Evolutionary conservation across 2,113 vertebrate genomes (phyloP), one percentile per base, ranked within the genome.

Genomic region (Rhizomys pruinosus): DNA sequence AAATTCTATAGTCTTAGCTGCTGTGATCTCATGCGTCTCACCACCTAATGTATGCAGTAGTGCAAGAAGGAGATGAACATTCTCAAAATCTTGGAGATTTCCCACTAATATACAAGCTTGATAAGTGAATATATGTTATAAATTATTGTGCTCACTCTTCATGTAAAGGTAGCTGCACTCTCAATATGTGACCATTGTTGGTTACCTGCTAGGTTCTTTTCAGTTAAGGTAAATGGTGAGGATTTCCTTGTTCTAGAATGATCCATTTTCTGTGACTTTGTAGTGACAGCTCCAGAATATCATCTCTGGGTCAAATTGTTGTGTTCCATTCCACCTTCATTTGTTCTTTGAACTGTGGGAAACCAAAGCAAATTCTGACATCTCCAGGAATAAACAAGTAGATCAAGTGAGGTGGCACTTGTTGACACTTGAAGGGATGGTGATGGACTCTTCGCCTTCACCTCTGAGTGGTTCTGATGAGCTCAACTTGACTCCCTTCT

Each of bases 301-400:
- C 76, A 12, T 80, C 12, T 55, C 10, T 2, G 5, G n/a, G 10
- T 5, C 37, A 61, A 8, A 44, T 4, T 47, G 2, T 19, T 57
- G 10, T 13, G 32, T 80, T 84, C n/a, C 68, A n/a, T 32, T 47
- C 57, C 29, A 47, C 2, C n/a, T 85, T 23, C 29, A n/a, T 64
- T 22, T 66, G 17, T 89, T 52, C 6, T 52, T 52, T 52, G 42
- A 85, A 71, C 73, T 29, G 29, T 8, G 73, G 17, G 20, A 7
- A 73, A 74, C 64, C 23, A 57, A 84, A 39, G 32, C 25, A 7
- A 16, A 34, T 13, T 76, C 29, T 71, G 44, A 72, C 94, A 89
- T 84, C 77, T 87, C 71, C 87, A 84, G 64, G 7, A 66, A 91
- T 74, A 72, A 73, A 84, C 61, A n/a, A 19, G 55, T 87, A 82